Percentiles rank a stretch among this genome's conserved stretches.
Evolutionary conservation across 2,888 invertebrate species (phyloP).

Genomic region (Andrena bucephala): DNA sequence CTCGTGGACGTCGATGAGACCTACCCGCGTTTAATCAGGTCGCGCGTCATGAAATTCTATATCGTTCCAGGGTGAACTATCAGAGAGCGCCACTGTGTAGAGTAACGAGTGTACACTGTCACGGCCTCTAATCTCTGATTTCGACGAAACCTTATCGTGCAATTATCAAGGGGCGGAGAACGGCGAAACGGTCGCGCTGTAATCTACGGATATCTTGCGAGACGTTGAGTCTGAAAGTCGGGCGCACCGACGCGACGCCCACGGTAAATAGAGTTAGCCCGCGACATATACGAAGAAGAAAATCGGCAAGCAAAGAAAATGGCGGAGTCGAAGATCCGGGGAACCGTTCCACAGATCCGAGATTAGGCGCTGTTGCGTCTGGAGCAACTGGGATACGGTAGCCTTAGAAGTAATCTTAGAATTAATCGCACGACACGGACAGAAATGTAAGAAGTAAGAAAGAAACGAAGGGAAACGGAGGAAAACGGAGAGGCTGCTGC

Average conservation of each 20-base stretch:
- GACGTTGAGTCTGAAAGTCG: slow-evolving; percentile 34
- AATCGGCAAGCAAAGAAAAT: slow-evolving; percentile 33
- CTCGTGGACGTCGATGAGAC: slow-evolving; percentile 5
- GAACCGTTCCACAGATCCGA: slow-evolving; percentile 17
- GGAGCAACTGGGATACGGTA: not conserved
- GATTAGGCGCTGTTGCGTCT: slow-evolving; percentile 22
- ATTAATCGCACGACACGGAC: not conserved
- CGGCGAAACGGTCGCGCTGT: slow-evolving; percentile 53
- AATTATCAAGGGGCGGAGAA: slow-evolving; percentile 60
- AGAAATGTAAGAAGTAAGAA: not conserved
- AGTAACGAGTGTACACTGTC: slow-evolving; percentile 48
- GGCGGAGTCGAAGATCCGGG: slow-evolving; percentile 11
- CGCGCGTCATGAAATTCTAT: slow-evolving; percentile 53
- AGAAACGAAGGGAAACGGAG: not conserved
- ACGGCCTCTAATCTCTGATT: slow-evolving; percentile 63
- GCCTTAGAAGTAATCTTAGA: slow-evolving; percentile 9
- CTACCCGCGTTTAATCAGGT: slow-evolving; percentile 53
- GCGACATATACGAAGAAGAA: slow-evolving; percentile 36
- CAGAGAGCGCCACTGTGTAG: slow-evolving; percentile 41
- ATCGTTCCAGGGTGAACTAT: slow-evolving; percentile 57
- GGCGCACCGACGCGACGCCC: not conserved
- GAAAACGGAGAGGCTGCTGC: not conserved
- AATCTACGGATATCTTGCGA: slow-evolving; percentile 55
- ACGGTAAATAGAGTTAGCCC: slow-evolving; percentile 36
- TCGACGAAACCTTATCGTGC: slow-evolving; percentile 64